Conservation (phyloP, 2,888 invertebrate species). For the Saturnia pavonia region DNA sequence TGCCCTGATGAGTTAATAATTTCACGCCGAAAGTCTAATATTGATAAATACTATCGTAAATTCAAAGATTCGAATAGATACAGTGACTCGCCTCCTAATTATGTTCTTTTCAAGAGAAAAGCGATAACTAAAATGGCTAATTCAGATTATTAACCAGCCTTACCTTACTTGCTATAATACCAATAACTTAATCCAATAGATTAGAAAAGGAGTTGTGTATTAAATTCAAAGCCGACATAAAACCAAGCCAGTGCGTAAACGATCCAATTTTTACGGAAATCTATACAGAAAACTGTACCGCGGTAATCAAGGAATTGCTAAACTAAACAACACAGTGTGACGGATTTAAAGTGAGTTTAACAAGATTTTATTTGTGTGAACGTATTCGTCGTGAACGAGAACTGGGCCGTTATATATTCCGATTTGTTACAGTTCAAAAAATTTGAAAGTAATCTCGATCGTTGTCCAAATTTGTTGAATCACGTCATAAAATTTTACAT, state of each 20-base stretch:
- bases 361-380: constrained; percentile 27
- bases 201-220: no score
- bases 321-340: constrained; percentile 13
- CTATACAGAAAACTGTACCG: constrained; percentile 14
- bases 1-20: no score
- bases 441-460: neutral
- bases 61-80: no score
- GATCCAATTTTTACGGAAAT: constrained; percentile 30
- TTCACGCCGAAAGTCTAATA: no score
- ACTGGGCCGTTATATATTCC: constrained; percentile 21
- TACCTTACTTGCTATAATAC: no score
- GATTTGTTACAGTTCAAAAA: constrained; percentile 25
- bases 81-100: no score
- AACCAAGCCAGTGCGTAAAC: constrained; percentile 32
- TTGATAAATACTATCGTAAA: no score
- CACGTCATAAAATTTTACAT: neutral
- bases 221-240: constrained; percentile 18
- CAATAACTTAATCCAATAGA: no score
- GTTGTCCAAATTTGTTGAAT: neutral
- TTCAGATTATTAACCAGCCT: no score
- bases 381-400: constrained; percentile 22
- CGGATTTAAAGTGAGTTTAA: constrained; percentile 30
- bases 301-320: neutral
- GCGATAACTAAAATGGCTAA: no score
- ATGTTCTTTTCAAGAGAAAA: no score